Percentiles rank a stretch among this genome's conserved stretches.
phyloP scores from a whole-genome alignment of 2,113 vertebrate species.

The Misgurnus anguillicaudatus region DNA sequence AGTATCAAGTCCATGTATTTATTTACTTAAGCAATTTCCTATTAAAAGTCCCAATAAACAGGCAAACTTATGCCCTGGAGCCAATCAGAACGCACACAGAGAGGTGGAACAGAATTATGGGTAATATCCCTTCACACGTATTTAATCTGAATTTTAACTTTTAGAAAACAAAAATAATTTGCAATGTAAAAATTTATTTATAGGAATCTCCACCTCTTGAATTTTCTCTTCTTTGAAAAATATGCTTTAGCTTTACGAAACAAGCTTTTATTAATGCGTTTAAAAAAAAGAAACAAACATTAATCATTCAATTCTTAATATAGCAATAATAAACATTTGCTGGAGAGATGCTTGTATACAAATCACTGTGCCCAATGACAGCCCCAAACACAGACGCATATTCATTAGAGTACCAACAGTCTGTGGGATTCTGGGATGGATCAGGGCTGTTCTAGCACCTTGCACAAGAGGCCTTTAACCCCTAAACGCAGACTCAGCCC shows the following conservation, averaged over 20 bases:
- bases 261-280: not conserved
- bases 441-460: constrained; percentile 35
- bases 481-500: constrained; percentile 34
- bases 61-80: not conserved
- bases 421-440: constrained; percentile 6
- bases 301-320: not conserved
- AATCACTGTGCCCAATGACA: not conserved
- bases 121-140: not conserved
- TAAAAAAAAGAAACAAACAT: constrained; percentile 7
- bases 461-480: not conserved
- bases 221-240: constrained; percentile 25
- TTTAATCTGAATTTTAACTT: not conserved
- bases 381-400: not conserved
- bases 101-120: not conserved
- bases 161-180: constrained; percentile 9
- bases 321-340: constrained; percentile 26
- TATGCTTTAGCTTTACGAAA: constrained; percentile 35
- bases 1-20: not conserved
- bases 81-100: not conserved
- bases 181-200: constrained; percentile 14
- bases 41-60: not conserved
- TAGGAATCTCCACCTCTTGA: constrained; percentile 7
- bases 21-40: not conserved
- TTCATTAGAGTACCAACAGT: not conserved
- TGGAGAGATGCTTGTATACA: constrained; percentile 30